These are phyloP conservation scores for Bathynomus jamesi DNA, from an alignment of 1,140 invertebrate genomes.

Conservation along the genomic window DNA sequence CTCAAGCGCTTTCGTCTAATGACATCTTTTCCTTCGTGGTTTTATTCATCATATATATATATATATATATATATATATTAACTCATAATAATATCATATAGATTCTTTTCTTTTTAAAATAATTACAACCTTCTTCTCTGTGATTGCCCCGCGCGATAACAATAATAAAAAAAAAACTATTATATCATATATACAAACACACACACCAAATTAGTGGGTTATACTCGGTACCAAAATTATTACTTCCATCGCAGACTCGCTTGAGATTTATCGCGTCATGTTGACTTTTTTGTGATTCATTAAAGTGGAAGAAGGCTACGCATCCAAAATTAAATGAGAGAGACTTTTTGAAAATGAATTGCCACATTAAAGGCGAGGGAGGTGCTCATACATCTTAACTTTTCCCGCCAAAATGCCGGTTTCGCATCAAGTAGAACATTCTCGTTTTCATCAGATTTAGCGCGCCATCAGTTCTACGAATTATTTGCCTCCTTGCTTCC, in stretches of 20 bases:
- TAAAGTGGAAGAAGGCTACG: neutral
- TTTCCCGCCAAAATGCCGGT: constrained; percentile 19
- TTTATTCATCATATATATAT: too few relatives aligned
- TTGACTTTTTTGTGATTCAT: neutral
- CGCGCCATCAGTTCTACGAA: neutral
- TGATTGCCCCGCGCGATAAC: too few relatives aligned
- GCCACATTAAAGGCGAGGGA: constrained; percentile 24
- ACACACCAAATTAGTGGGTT: neutral
- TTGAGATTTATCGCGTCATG: neutral
- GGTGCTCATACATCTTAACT: constrained; percentile 25
- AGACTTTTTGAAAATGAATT: constrained; percentile 29
- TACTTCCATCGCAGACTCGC: neutral
- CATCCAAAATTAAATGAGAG: neutral
- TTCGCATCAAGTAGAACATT: constrained; percentile 16
- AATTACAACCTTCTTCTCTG: too few relatives aligned
- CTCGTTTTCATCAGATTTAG: neutral
- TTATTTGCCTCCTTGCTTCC: neutral
- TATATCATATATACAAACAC: neutral
- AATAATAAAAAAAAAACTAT: too few relatives aligned
- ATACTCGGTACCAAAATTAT: neutral
- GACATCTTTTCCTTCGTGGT: too few relatives aligned
- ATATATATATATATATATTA: neutral
- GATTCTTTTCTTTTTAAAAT: too few relatives aligned
- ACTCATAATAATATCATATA: neutral
- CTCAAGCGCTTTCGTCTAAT: too few relatives aligned